These are phyloP conservation scores for Gadus macrocephalus DNA, from an alignment of 2,113 vertebrate genomes.

Conservation along the genomic window DNA sequence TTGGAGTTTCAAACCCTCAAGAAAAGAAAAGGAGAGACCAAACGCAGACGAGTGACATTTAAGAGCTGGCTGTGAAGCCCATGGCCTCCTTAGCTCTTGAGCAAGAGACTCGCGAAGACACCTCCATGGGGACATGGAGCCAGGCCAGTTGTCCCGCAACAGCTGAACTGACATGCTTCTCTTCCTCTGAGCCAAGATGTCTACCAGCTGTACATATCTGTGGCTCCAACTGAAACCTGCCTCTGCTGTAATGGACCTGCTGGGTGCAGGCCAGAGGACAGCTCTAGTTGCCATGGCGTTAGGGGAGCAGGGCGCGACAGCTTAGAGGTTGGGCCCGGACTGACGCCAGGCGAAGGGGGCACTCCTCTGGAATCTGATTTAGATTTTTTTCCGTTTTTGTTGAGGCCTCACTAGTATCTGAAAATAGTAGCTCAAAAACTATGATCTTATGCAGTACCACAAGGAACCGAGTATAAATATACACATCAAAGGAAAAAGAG, in stretches of 20 bases:
- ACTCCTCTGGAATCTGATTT: slow-evolving; percentile 47
- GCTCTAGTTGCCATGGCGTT: slow-evolving; percentile 13
- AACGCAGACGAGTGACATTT: not conserved
- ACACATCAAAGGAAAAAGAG: no score
- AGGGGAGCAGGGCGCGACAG: slow-evolving; percentile 16
- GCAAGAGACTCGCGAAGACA: slow-evolving; percentile 19
- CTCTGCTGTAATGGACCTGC: slow-evolving; percentile 15
- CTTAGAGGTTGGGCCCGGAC: slow-evolving; percentile 24
- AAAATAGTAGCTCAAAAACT: no score
- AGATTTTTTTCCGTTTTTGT: slow-evolving; percentile 10
- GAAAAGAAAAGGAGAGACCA: not conserved
- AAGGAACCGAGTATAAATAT: no score
- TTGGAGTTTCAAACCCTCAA: slow-evolving; percentile 1
- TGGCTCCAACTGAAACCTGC: slow-evolving; percentile 26
- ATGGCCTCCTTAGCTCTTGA: slow-evolving; percentile 12
- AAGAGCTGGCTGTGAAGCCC: not conserved
- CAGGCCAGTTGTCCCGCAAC: slow-evolving; percentile 66
- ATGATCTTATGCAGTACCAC: no score
- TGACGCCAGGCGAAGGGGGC: slow-evolving; percentile 45
- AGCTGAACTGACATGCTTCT: slow-evolving; percentile 62
- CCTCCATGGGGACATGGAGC: slow-evolving; percentile 21
- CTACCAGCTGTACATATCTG: slow-evolving; percentile 65
- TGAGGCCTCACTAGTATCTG: no score
- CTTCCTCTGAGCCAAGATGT: slow-evolving; percentile 55
- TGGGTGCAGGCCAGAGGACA: slow-evolving; percentile 29